A percentile compares a stretch with the other conserved stretches of the same genome.
These are phyloP conservation scores for Climacteris rufus DNA, from an alignment of 2,113 vertebrate genomes.

Conservation along the genomic window DNA sequence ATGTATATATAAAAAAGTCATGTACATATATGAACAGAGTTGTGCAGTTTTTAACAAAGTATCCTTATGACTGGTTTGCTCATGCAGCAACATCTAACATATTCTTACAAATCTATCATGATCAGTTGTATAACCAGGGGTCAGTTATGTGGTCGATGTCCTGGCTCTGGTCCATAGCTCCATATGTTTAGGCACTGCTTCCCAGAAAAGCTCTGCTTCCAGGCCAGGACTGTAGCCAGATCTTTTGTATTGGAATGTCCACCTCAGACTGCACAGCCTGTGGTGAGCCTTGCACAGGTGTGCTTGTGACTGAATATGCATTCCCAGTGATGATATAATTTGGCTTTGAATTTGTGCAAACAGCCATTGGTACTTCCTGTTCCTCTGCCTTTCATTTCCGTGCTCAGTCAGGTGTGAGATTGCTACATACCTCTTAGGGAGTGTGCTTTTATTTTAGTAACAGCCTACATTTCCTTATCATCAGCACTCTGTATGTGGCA, in stretches of 20 bases:
- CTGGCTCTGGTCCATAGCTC: neutral
- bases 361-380: neutral
- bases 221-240: neutral
- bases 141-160: neutral
- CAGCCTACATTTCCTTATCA: neutral
- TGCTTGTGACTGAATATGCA: neutral
- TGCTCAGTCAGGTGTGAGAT: conserved; percentile 9
- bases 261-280: neutral
- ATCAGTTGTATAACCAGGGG: neutral
- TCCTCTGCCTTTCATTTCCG: neutral
- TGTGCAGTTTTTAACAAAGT: neutral
- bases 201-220: neutral
- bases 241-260: neutral
- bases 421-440: neutral
- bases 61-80: neutral
- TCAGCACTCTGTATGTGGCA: neutral
- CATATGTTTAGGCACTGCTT: neutral
- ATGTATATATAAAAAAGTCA: no score
- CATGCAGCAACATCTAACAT: neutral
- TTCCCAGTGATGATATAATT: neutral
- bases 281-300: neutral
- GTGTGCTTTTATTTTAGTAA: neutral
- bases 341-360: neutral
- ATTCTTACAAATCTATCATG: neutral
- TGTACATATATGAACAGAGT: neutral